A percentile compares a stretch with the other conserved stretches of the same genome.
These are phyloP conservation scores for Gallinago paraguaiae DNA, from an alignment of 2,113 vertebrate species.

Conservation along the genomic window DNA sequence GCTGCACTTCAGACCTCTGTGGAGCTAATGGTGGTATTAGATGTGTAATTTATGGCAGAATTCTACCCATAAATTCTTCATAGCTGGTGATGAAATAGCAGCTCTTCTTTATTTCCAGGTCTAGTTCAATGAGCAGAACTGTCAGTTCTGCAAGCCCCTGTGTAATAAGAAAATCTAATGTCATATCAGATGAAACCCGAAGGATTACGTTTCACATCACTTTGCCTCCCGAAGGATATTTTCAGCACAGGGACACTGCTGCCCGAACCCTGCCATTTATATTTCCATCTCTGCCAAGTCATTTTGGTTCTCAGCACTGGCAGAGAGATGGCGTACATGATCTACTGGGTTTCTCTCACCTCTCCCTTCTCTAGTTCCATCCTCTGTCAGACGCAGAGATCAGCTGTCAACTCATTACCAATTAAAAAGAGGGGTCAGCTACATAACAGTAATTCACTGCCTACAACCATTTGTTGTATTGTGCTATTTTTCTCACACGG, in stretches of 20 bases:
- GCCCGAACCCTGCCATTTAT: not conserved
- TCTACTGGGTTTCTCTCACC: not conserved
- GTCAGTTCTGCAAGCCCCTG: not conserved
- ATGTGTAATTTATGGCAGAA: not conserved
- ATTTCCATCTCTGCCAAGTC: not conserved
- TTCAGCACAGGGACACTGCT: not conserved
- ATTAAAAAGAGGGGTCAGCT: not conserved
- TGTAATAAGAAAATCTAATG: not conserved
- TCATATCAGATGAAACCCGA: not conserved
- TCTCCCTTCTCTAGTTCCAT: not conserved
- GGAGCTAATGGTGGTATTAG: not conserved
- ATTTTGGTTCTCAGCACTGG: not conserved
- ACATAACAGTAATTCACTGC: not conserved
- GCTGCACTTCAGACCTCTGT: not conserved
- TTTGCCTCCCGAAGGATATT: not conserved
- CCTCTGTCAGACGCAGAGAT: not conserved
- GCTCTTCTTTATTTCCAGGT: slow-evolving; percentile 1
- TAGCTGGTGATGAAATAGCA: not conserved
- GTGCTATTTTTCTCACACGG: not conserved
- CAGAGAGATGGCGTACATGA: not conserved
- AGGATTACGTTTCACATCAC: not conserved
- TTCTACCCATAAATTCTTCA: not conserved
- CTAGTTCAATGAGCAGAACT: slow-evolving; percentile 16
- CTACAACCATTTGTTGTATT: not conserved
- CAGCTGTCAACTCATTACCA: not conserved